Evolutionary conservation across 2,888 invertebrate genomes (phyloP).

Genomic region (Amphipyra berbera): DNA sequence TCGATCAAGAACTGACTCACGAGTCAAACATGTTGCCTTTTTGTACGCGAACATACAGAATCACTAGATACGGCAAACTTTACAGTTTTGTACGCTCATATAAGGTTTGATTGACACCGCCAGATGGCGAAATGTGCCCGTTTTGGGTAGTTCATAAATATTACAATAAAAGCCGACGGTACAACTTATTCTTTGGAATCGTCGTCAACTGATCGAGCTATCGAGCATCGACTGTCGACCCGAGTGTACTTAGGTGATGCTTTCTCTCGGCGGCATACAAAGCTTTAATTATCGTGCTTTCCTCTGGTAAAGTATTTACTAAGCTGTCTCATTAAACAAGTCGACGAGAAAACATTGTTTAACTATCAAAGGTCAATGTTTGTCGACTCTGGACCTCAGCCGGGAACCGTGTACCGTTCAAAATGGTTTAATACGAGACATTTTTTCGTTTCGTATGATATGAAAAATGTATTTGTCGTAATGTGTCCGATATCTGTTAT

Average conservation of each 20-base stretch:
- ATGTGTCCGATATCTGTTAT: slow-evolving; percentile 17
- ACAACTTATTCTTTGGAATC: slow-evolving; percentile 3
- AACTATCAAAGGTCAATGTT: slow-evolving; percentile 39
- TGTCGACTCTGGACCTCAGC: background rate
- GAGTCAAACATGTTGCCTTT: slow-evolving; percentile 40
- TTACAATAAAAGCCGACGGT: background rate
- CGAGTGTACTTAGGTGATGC: slow-evolving; percentile 12
- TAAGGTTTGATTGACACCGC: slow-evolving; percentile 52
- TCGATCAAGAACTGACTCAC: slow-evolving; percentile 57
- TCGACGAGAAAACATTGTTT: slow-evolving; percentile 39
- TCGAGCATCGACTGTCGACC: background rate
- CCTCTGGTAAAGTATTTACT: slow-evolving; percentile 36
- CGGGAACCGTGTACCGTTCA: slow-evolving; percentile 3
- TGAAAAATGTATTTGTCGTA: background rate
- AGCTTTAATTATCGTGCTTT: slow-evolving; percentile 47
- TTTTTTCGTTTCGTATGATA: background rate
- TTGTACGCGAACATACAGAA: slow-evolving; percentile 38
- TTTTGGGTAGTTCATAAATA: slow-evolving; percentile 25
- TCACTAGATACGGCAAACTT: slow-evolving; percentile 48
- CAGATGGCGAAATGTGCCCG: slow-evolving; percentile 52
- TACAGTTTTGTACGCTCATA: slow-evolving; percentile 21
- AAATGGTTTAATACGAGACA: slow-evolving; percentile 15
- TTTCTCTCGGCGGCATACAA: slow-evolving; percentile 37
- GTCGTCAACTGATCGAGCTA: background rate
- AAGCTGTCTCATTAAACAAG: slow-evolving; percentile 48